Conservation (phyloP, 2,113 vertebrate genomes). For the Aleadryas rufinucha region DNA sequence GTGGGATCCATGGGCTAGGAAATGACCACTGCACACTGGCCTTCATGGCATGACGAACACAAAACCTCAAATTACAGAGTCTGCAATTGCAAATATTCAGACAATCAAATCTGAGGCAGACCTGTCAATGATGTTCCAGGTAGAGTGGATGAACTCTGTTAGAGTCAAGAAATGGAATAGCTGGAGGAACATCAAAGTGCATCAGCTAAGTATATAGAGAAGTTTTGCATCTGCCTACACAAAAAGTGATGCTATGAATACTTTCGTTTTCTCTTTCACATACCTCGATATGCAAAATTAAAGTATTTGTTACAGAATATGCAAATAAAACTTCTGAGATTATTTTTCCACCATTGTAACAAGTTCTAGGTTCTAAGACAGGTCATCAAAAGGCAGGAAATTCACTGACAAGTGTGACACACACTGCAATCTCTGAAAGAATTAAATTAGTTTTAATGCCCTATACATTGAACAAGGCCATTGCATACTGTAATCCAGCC, state of each 20-base stretch:
- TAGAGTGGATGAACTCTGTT: neutral
- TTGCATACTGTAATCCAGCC: neutral
- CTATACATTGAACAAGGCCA: neutral
- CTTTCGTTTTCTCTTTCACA: constrained; percentile 27
- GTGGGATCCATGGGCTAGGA: neutral
- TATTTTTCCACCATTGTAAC: neutral
- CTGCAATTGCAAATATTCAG: neutral
- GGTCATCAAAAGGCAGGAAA: neutral
- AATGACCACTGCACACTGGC: neutral
- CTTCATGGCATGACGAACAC: neutral
- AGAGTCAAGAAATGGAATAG: neutral
- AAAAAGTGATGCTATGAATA: neutral
- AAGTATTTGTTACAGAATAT: neutral
- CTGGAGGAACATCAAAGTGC: neutral
- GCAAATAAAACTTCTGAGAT: neutral
- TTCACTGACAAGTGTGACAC: neutral
- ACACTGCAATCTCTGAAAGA: neutral
- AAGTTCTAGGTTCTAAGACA: neutral
- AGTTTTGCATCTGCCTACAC: neutral
- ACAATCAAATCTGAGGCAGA: neutral
- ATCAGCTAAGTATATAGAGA: neutral
- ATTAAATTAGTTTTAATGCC: neutral
- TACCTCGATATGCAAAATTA: neutral
- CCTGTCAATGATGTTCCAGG: neutral
- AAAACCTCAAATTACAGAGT: neutral